A percentile compares a stretch with the other conserved stretches of the same genome.
These are phyloP conservation scores for Sitophilus oryzae DNA, from an alignment of 1,140 invertebrate genomes.

Conservation along the genomic window DNA sequence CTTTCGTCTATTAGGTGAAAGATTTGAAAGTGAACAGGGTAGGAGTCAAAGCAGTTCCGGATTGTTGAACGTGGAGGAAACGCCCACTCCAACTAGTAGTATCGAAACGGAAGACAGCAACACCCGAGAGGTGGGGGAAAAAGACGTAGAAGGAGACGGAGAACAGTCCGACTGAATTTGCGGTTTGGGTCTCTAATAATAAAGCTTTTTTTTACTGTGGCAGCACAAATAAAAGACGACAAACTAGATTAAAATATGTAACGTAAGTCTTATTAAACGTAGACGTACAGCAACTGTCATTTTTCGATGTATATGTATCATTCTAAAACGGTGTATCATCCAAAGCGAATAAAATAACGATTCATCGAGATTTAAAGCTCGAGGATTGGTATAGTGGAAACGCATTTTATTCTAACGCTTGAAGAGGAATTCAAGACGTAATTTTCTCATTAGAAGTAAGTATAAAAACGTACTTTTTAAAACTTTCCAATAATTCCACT, in stretches of 20 bases:
- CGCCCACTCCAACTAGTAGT: conserved; percentile 54
- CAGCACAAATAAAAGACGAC: conserved; percentile 38
- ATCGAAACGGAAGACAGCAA: conserved; percentile 55
- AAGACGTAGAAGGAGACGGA: conserved; percentile 53
- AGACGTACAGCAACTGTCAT: conserved; percentile 18
- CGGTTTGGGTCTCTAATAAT: conserved; percentile 30
- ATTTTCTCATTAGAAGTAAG: not conserved
- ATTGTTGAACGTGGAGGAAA: conserved; percentile 44
- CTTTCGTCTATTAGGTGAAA: conserved; percentile 3
- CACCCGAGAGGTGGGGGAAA: conserved; percentile 49
- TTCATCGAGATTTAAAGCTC: not conserved
- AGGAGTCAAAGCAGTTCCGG: conserved; percentile 28
- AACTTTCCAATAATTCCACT: conserved; percentile 3
- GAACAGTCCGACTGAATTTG: conserved; percentile 52
- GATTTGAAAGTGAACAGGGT: conserved; percentile 28
- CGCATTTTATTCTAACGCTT: too few relatives aligned
- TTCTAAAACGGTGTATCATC: conserved; percentile 17
- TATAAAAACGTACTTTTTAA: not conserved
- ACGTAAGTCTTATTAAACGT: conserved; percentile 1
- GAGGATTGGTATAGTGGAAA: not conserved
- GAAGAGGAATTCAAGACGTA: too few relatives aligned
- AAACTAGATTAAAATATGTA: conserved; percentile 26
- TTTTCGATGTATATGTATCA: conserved; percentile 27
- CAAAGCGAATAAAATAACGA: not conserved
- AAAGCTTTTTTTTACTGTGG: conserved; percentile 30